phyloP scores from a whole-genome alignment of 1,140 invertebrate genomes.

The Lutraria rhynchaena region DNA sequence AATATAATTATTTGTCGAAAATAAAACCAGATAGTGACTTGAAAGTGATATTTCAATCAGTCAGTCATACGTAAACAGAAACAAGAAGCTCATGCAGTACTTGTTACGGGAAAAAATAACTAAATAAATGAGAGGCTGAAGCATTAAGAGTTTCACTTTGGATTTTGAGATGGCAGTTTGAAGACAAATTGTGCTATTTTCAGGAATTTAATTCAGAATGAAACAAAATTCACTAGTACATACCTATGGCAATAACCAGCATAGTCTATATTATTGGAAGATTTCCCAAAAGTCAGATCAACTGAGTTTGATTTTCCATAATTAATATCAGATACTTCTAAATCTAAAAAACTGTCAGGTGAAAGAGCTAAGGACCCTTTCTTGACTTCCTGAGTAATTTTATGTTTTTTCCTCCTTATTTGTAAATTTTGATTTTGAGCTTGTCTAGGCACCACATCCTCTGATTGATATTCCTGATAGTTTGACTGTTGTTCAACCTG shows the following conservation, averaged over 20 bases:
- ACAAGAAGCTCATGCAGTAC: no score
- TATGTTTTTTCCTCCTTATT: background rate
- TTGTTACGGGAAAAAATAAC: no score
- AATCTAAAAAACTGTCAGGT: constrained; percentile 9
- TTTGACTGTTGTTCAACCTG: background rate
- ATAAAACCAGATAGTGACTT: no score
- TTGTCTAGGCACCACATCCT: background rate
- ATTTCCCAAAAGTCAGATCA: constrained; percentile 8
- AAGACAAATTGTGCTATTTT: no score
- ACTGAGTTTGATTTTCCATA: constrained; percentile 19
- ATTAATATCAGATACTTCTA: constrained; percentile 8
- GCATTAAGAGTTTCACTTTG: no score
- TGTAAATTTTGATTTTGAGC: constrained; percentile 28
- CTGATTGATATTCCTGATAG: constrained; percentile 5
- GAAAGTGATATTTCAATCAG: no score
- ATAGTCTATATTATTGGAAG: constrained; percentile 1
- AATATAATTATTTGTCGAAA: no score
- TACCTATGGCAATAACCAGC: constrained; percentile 4
- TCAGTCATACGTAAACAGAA: no score
- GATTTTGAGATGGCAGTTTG: no score
- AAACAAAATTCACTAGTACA: background rate
- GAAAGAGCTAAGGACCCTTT: constrained; percentile 1
- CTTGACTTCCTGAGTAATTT: constrained; percentile 10
- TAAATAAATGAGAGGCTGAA: no score
- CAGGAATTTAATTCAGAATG: no score